Evolutionary conservation across 2,113 vertebrate species (phyloP).

Genomic region (Cisticola juncidis): DNA sequence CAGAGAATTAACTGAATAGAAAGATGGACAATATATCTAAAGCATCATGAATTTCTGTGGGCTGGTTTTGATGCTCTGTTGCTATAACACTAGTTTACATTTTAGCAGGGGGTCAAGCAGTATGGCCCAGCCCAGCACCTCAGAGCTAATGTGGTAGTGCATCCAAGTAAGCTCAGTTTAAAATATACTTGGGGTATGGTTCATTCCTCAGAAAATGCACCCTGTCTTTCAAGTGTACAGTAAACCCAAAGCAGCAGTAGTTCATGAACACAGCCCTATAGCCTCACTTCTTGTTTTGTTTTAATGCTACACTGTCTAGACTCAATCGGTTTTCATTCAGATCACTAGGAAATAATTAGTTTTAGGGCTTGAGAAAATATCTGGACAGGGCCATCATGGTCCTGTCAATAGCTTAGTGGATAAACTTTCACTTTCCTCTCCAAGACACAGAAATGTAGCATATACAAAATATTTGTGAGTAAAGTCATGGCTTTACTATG

Average conservation of each 20-base stretch:
- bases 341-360: neutral
- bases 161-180: neutral
- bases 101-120: neutral
- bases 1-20: neutral
- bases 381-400: accelerated
- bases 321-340: neutral
- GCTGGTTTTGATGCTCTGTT: neutral
- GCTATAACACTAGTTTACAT: neutral
- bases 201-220: neutral
- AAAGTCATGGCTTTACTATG: neutral
- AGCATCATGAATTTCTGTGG: neutral
- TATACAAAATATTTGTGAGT: neutral
- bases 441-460: neutral
- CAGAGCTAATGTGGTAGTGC: neutral
- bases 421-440: neutral
- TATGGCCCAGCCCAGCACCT: neutral
- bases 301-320: neutral
- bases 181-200: neutral
- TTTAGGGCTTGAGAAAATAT: neutral
- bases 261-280: neutral
- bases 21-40: neutral
- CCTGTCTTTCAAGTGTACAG: neutral
- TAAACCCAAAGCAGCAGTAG: neutral
- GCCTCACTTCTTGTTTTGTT: neutral
- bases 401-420: neutral